These are phyloP conservation scores for Proales similis DNA, from an alignment of 1,140 invertebrate species.

Conservation along the genomic window DNA sequence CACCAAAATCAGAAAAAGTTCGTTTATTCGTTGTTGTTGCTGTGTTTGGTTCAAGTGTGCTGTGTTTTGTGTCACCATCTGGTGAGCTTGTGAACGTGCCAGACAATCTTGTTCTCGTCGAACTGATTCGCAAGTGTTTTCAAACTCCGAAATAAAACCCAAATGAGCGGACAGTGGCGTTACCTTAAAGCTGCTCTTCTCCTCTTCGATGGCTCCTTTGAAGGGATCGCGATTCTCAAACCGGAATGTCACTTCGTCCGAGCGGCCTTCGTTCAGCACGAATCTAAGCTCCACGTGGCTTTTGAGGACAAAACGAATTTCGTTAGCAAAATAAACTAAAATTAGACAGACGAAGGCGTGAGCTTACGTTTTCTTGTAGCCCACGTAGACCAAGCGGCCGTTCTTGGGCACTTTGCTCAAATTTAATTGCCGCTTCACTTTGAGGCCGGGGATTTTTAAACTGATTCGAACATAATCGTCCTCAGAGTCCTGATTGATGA, in stretches of 20 bases:
- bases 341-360: background rate
- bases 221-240: conserved; percentile 13
- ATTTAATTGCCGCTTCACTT: conserved; percentile 1
- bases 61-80: too few relatives aligned
- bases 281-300: conserved; percentile 30
- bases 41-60: too few relatives aligned
- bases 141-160: background rate
- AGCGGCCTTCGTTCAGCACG: conserved; percentile 5
- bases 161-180: too few relatives aligned
- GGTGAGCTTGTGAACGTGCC: too few relatives aligned
- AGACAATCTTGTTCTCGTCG: conserved; percentile 18
- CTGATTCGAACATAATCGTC: conserved; percentile 19
- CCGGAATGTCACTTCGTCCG: background rate
- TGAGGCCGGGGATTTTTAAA: conserved; percentile 5
- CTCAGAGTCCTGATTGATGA: conserved; percentile 29
- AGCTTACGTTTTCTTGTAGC: conserved; percentile 19
- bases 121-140: conserved; percentile 12
- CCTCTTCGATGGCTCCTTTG: conserved; percentile 21
- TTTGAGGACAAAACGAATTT: background rate
- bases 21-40: too few relatives aligned
- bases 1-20: too few relatives aligned
- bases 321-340: background rate
- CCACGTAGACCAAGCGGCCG: background rate
- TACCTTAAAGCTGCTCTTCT: conserved; percentile 32
- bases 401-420: conserved; percentile 3